Base-by-base conservation (phyloP, 2,797 vertebrate species). In the Sorex maritimensis region DNA sequence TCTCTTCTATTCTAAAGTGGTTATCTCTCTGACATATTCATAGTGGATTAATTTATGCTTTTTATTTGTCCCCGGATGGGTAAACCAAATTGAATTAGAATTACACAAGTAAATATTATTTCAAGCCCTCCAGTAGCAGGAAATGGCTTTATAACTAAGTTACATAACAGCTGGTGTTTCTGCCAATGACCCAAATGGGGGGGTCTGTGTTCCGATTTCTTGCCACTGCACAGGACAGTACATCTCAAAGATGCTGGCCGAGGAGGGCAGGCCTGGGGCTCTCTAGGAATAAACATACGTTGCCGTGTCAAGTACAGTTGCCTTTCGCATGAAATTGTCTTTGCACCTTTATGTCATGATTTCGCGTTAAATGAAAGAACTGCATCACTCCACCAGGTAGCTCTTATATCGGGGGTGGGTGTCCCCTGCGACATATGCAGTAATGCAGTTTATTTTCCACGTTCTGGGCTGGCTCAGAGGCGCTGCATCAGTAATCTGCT, bases 71-170 rank as follows among this genome's bases (percentile, higher is more conserved):
- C 84, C 92, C 96, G 90, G 95, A 98, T 96, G 86, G 97, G 97
- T 97, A 97, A 97, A 97, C 96, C 91, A 97, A 98, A 98, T 97
- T 79, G 88, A 97, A 98, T 98, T 97, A 97, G 93, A 97, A 97
- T 98, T 97, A 96, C 93, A 96, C 44, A 46, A 97, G 94, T 96
- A 97, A 98, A 98, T 98, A 95, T 94, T 98, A 96, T 98, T 98
- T 98, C 95, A 97, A 97, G 96, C 91, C 92, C 96, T 98, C 95
- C 97, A 97, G 95, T 96, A 97, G 95, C 96, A 98, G 97, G 97
- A 98, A 98, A 98, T 98, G 95, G 90, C 95, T 98, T 98, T 96
- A 92, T 98, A 98, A 98, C 92, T 96, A 96, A 97, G 98, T 98
- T 98, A 98, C 8, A 0, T 97, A 98, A 97, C 97, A 98, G 96